These are phyloP conservation scores for Epinotia nisella DNA, from an alignment of 2,888 invertebrate species.

Conservation along the genomic window DNA sequence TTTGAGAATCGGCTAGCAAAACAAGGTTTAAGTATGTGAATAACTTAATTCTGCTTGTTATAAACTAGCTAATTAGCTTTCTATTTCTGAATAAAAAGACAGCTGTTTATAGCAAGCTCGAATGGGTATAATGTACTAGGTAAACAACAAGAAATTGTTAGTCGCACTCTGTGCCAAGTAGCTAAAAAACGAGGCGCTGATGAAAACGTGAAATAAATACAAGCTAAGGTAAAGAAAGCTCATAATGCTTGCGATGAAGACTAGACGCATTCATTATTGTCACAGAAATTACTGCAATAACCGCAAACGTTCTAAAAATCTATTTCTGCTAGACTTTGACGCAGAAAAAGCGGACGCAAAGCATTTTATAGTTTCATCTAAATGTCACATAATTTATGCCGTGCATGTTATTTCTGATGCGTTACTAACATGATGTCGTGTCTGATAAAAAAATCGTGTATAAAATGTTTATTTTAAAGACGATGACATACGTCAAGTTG, in stretches of 20 bases:
- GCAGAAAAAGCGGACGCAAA: slow-evolving; percentile 19
- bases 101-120: neutral
- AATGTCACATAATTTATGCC: slow-evolving; percentile 70
- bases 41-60: too few species aligned
- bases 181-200: neutral
- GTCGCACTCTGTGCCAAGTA: neutral
- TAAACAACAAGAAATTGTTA: neutral
- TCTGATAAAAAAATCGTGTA: slow-evolving; percentile 31
- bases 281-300: slow-evolving; percentile 21
- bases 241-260: slow-evolving; percentile 20
- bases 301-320: slow-evolving; percentile 16
- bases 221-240: neutral
- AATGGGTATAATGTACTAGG: neutral
- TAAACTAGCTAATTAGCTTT: too few species aligned
- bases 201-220: neutral
- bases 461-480: slow-evolving; percentile 30
- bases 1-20: too few species aligned
- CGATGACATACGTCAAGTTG: slow-evolving; percentile 1
- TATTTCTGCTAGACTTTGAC: slow-evolving; percentile 33
- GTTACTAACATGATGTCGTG: slow-evolving; percentile 34
- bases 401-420: slow-evolving; percentile 38
- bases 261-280: slow-evolving; percentile 16
- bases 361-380: slow-evolving; percentile 48
- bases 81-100: neutral
- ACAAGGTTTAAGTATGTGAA: too few species aligned